Base-by-base conservation (phyloP, 2,113 vertebrate species). In the Cygnus atratus region DNA sequence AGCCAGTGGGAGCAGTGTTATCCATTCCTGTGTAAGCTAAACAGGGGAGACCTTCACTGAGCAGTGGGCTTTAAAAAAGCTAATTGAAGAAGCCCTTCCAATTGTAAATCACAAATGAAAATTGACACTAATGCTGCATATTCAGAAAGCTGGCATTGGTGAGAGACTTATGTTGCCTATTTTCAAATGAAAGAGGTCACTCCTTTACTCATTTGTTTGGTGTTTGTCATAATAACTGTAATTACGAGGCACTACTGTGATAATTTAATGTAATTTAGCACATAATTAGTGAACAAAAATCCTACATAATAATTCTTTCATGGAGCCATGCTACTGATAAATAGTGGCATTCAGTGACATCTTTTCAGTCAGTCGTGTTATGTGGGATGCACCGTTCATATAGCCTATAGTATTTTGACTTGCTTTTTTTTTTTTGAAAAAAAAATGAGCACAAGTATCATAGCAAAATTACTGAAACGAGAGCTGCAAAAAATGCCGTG, bases 211-310 rank as follows among this genome's bases (percentile, higher is more conserved):
- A 22, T 94, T 96, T 96, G 85, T 94, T 95, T 95, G 76, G 44
- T 93, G 79, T 96, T 97, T 96, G 81, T 93, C 87, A 76, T 95
- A 97, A 97, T 96, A 95, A 95, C 91, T 95, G 95, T 96, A 96
- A 97, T 97, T 96, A 95, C 6, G 46, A 97, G 67, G 68, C 87
- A 90, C 89, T 96, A 93, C 71, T 78, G 90, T 73, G 92, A 95
- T 92, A 96, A 94, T 96, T 94, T 96, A 96, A 96, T 96, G 91
- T 84, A 93, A 97, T 96, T 95, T 92, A 97, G 76, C 87, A 93
- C 66, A 73, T 92, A 95, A 96, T 94, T 96, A 96, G 77, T 79
- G 82, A 96, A 95, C 66, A 91, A 92, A 95, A 96, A 84, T 92
- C 68, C 91, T 73, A 52, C 77, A 90, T 43, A 94, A 84, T 90